These are phyloP conservation scores for Euwallacea fornicatus DNA, from an alignment of 1,140 invertebrate genomes.

Conservation along the genomic window DNA sequence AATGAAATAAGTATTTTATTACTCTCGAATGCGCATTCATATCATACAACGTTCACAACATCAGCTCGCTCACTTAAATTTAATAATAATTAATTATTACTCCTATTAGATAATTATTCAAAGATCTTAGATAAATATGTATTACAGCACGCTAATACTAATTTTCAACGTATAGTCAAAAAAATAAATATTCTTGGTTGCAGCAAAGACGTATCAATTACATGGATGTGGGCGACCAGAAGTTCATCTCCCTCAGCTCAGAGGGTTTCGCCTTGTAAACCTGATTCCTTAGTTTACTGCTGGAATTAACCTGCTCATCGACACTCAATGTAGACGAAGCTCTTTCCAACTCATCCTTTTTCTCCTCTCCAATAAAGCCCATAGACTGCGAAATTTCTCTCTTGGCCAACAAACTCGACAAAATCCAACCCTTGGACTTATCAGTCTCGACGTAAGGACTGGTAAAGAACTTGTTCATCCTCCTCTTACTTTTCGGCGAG, in stretches of 20 bases:
- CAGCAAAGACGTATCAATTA: slow-evolving; percentile 50
- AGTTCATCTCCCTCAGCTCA: slow-evolving; percentile 78
- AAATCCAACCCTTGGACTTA: slow-evolving; percentile 59
- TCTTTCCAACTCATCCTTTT: slow-evolving; percentile 42
- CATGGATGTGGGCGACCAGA: slow-evolving; percentile 82
- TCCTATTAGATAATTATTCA: neutral
- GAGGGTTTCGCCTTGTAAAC: slow-evolving; percentile 66
- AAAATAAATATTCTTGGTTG: slow-evolving; percentile 23
- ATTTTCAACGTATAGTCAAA: slow-evolving; percentile 39
- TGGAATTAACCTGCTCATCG: slow-evolving; percentile 25
- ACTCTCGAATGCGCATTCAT: too few relatives aligned
- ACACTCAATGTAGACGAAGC: slow-evolving; percentile 38
- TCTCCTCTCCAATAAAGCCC: slow-evolving; percentile 55
- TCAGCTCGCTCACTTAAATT: too few relatives aligned
- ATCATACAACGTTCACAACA: too few relatives aligned
- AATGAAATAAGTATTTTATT: too few relatives aligned
- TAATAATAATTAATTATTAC: too few relatives aligned
- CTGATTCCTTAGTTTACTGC: slow-evolving; percentile 36
- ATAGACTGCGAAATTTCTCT: slow-evolving; percentile 55
- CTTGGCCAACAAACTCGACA: slow-evolving; percentile 56
- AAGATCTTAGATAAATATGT: neutral
- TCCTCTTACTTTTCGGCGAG: slow-evolving; percentile 61
- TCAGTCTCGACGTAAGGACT: slow-evolving; percentile 53
- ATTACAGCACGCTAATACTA: slow-evolving; percentile 36
- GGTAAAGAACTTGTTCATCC: slow-evolving; percentile 59